Percentiles rank a stretch among this genome's conserved stretches.
Conservation (phyloP, 2,888 invertebrate species). For the Eubasilissa splendida region DNA sequence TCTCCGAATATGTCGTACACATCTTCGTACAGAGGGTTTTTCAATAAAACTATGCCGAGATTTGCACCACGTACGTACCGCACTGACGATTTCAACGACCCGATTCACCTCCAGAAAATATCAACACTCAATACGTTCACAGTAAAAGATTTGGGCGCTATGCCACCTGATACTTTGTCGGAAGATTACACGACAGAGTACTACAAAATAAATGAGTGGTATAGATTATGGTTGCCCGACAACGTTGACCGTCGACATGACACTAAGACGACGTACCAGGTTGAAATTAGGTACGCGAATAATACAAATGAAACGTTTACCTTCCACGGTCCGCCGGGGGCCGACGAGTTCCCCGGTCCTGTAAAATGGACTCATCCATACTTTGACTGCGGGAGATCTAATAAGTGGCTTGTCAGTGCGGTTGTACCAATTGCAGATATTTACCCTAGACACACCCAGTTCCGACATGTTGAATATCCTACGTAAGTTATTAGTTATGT, state of each 20-base stretch:
- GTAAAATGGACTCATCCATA: slow-evolving; percentile 96
- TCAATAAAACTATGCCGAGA: slow-evolving; percentile 94
- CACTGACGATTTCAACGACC: slow-evolving; percentile 95
- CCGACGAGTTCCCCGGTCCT: slow-evolving; percentile 93
- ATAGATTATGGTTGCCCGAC: slow-evolving; percentile 92
- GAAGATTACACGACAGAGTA: slow-evolving; percentile 92
- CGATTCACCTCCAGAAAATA: slow-evolving; percentile 94
- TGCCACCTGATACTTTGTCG: slow-evolving; percentile 83
- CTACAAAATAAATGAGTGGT: slow-evolving; percentile 96
- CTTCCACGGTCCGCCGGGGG: slow-evolving; percentile 94
- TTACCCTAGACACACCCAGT: slow-evolving; percentile 93
- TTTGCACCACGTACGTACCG: slow-evolving; percentile 96
- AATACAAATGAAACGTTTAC: slow-evolving; percentile 96
- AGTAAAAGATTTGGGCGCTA: slow-evolving; percentile 88
- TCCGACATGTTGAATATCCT: slow-evolving; percentile 93
- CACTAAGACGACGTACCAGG: slow-evolving; percentile 93
- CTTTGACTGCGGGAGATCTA: slow-evolving; percentile 95
- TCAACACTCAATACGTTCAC: slow-evolving; percentile 95
- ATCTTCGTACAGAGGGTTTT: slow-evolving; percentile 94
- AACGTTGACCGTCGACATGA: slow-evolving; percentile 86
- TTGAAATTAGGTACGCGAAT: slow-evolving; percentile 94
- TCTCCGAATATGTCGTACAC: slow-evolving; percentile 95
- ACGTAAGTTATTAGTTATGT: slow-evolving; percentile 75
- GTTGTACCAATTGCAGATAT: slow-evolving; percentile 96
- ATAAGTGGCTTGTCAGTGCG: slow-evolving; percentile 96